Evolutionary conservation across 2,888 invertebrate genomes (phyloP).

Genomic region (Barypeithes pellucidus): DNA sequence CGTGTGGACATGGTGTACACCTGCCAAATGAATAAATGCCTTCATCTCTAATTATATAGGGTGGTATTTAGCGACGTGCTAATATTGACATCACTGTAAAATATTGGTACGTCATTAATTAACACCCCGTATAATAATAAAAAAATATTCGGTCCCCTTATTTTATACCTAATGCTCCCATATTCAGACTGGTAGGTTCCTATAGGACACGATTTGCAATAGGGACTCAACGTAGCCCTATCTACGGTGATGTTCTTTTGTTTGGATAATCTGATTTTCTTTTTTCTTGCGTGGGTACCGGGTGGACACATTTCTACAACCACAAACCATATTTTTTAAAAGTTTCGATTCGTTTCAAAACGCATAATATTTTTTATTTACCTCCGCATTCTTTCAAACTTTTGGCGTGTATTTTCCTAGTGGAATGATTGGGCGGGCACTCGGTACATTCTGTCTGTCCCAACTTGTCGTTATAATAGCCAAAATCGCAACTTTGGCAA

Average conservation of each 20-base stretch:
- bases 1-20: constrained; percentile 75
- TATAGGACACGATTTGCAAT: constrained; percentile 73
- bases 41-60: no score
- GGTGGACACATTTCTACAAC: constrained; percentile 70
- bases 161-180: constrained; percentile 69
- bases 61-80: no score
- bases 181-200: constrained; percentile 77
- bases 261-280: constrained; percentile 62
- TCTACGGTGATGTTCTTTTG: constrained; percentile 61
- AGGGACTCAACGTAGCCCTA: constrained; percentile 73
- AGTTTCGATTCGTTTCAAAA: no score
- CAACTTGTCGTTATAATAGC: constrained; percentile 75
- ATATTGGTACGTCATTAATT: no score
- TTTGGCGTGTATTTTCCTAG: constrained; percentile 72
- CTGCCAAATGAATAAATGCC: no score
- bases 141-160: no score
- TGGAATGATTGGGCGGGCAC: constrained; percentile 76
- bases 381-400: constrained; percentile 74
- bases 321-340: no score
- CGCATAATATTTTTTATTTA: no score
- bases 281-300: constrained; percentile 71
- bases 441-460: constrained; percentile 74
- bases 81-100: no score
- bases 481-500: constrained; percentile 76
- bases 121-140: no score